These are phyloP conservation scores for Caenorhabditis japonica DNA, from an alignment of 2,888 invertebrate genomes.

Conservation along the genomic window DNA sequence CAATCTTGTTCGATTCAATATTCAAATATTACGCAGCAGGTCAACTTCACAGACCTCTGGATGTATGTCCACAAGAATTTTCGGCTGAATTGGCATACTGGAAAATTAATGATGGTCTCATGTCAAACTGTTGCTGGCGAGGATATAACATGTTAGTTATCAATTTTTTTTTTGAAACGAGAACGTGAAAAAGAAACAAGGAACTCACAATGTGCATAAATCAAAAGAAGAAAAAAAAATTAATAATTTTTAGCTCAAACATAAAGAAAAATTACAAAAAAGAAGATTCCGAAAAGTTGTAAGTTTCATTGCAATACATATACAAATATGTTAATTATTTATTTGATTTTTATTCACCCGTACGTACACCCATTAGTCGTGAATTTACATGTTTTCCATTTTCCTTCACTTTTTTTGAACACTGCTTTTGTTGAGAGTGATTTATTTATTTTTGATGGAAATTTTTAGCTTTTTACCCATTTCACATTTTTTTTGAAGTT, in stretches of 20 bases:
- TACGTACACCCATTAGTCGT: slow-evolving; percentile 39
- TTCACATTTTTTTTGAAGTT: slow-evolving; percentile 16
- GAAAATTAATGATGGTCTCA: slow-evolving; percentile 68
- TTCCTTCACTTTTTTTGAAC: not conserved
- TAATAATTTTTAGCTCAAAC: slow-evolving; percentile 35
- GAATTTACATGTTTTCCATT: slow-evolving; percentile 2
- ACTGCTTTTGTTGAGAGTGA: not conserved
- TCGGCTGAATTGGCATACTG: slow-evolving; percentile 69
- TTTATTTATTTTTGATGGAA: not conserved
- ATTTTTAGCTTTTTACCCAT: slow-evolving; percentile 6
- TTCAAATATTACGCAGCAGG: slow-evolving; percentile 74
- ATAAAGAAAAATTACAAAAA: slow-evolving; percentile 39
- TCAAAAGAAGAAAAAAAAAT: not conserved
- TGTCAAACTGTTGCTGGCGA: slow-evolving; percentile 72
- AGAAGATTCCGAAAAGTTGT: slow-evolving; percentile 29
- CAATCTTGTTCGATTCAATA: slow-evolving; percentile 70
- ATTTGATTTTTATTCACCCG: slow-evolving; percentile 14
- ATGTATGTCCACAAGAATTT: slow-evolving; percentile 68
- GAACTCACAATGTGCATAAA: not conserved
- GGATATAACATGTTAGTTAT: slow-evolving; percentile 66
- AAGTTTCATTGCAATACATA: slow-evolving; percentile 23
- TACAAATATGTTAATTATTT: slow-evolving; percentile 4
- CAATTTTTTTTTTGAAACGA: not conserved
- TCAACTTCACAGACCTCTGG: slow-evolving; percentile 68
- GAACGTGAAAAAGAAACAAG: not conserved